Conservation (phyloP, 23 tunicate genomes). For the Trididemnum nubilum region DNA sequence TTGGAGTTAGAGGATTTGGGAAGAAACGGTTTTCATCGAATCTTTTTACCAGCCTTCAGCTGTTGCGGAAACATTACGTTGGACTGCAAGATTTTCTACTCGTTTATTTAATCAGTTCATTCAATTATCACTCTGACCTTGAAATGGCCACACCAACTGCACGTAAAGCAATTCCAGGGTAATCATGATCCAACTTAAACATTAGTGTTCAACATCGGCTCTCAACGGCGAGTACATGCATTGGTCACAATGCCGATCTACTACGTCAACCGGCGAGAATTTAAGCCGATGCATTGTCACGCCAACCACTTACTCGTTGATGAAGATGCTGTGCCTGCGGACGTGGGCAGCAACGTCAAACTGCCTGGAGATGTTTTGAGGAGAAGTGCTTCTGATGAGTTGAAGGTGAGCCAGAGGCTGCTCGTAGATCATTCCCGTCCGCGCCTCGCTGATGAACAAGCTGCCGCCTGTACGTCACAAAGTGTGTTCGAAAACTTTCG, state of each 20-base stretch:
- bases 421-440: conserved; percentile 56
- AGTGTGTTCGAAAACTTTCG: neutral
- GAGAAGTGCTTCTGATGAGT: conserved; percentile 39
- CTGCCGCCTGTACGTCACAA: conserved; percentile 29
- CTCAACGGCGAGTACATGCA: neutral
- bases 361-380: conserved; percentile 33
- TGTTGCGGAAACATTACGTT: too few species aligned
- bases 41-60: too few species aligned
- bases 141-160: too few species aligned
- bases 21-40: too few species aligned
- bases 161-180: too few species aligned
- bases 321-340: conserved; percentile 26
- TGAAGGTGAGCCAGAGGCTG: conserved; percentile 14
- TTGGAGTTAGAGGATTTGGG: too few species aligned
- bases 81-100: too few species aligned
- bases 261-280: neutral
- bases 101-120: too few species aligned
- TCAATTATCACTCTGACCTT: too few species aligned
- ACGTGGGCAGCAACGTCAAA: conserved; percentile 44
- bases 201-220: too few species aligned
- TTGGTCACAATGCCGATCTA: neutral
- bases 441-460: conserved; percentile 53
- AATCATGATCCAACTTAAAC: too few species aligned
- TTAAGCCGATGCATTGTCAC: too few species aligned
- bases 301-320: conserved; percentile 63